phyloP scores from a whole-genome alignment of 2,113 vertebrate genomes.

The Myodes glareolus region DNA sequence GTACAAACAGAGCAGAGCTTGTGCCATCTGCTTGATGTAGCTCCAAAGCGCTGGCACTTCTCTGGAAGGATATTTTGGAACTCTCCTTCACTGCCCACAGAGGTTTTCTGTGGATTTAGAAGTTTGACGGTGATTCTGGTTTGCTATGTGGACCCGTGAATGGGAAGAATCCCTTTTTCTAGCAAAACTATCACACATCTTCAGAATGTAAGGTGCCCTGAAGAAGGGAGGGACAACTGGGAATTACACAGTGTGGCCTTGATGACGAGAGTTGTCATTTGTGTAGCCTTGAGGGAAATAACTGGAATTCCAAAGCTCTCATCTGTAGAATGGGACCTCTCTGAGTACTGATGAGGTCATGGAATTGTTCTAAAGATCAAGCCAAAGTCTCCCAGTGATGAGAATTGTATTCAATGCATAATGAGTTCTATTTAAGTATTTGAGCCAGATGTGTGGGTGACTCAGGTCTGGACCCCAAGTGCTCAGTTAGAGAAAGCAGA shows the following conservation, averaged over 20 bases:
- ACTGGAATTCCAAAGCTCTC: not conserved
- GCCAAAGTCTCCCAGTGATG: not conserved
- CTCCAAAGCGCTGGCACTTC: not conserved
- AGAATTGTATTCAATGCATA: not conserved
- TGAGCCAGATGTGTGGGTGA: not conserved
- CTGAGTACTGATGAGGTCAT: not conserved
- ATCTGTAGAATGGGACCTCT: not conserved
- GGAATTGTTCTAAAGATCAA: not conserved
- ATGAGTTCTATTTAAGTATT: not conserved
- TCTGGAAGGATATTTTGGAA: conserved; percentile 46
- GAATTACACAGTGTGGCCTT: not conserved
- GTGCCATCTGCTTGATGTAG: not conserved
- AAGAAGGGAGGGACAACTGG: not conserved
- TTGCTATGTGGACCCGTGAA: conserved; percentile 15
- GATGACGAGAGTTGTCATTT: not conserved
- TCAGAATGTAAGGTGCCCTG: too few species aligned
- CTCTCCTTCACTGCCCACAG: not conserved
- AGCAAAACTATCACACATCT: not conserved
- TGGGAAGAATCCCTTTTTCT: not conserved
- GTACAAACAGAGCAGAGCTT: not conserved
- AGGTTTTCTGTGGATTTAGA: not conserved
- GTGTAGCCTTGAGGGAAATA: not conserved
- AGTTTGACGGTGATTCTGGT: not conserved
- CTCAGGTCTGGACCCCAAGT: not conserved
- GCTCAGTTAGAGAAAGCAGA: not conserved